phyloP scores from a whole-genome alignment of 2,888 invertebrate species.

The Drosophila demipolita region DNA sequence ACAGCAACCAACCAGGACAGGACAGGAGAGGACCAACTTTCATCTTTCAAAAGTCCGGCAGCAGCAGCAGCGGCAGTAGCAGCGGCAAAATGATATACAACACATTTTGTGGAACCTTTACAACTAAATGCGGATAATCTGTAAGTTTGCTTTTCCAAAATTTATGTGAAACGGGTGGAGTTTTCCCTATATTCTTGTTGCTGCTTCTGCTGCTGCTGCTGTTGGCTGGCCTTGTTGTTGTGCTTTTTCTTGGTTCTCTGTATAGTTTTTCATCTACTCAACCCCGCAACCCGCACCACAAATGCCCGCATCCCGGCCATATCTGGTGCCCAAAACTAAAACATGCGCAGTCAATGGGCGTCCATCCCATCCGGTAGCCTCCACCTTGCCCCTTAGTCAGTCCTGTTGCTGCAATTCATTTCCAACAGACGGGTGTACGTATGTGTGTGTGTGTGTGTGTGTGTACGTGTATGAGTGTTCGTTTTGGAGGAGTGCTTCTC shows the following conservation, averaged over 20 bases:
- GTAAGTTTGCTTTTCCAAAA: conserved; percentile 80
- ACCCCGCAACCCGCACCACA: conserved; percentile 8
- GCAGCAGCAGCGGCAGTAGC: conserved; percentile 14
- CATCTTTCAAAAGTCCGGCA: conserved; percentile 63
- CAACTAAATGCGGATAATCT: conserved; percentile 84
- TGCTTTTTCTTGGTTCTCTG: conserved; percentile 72
- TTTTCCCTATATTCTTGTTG: conserved; percentile 52
- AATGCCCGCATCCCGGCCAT: conserved; percentile 3
- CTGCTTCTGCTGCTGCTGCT: conserved; percentile 27
- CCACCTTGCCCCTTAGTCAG: conserved; percentile 3
- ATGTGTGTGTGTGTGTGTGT: conserved; percentile 51
- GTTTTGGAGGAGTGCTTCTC: conserved; percentile 51
- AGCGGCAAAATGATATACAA: conserved; percentile 78
- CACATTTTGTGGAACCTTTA: conserved; percentile 81
- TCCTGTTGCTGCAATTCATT: conserved; percentile 74
- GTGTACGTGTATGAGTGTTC: conserved; percentile 42
- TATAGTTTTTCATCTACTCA: conserved; percentile 68
- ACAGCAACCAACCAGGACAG: conserved; percentile 47
- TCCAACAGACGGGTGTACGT: conserved; percentile 56
- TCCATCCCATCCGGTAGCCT: conserved; percentile 48
- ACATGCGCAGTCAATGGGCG: conserved; percentile 78
- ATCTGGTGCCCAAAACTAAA: conserved; percentile 72
- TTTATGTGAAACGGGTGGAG: conserved; percentile 81
- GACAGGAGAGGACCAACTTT: conserved; percentile 60
- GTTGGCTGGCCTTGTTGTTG: conserved; percentile 63